These are phyloP conservation scores for Antidorcas marsupialis DNA, from an alignment of 2,113 vertebrate genomes.

Conservation along the genomic window DNA sequence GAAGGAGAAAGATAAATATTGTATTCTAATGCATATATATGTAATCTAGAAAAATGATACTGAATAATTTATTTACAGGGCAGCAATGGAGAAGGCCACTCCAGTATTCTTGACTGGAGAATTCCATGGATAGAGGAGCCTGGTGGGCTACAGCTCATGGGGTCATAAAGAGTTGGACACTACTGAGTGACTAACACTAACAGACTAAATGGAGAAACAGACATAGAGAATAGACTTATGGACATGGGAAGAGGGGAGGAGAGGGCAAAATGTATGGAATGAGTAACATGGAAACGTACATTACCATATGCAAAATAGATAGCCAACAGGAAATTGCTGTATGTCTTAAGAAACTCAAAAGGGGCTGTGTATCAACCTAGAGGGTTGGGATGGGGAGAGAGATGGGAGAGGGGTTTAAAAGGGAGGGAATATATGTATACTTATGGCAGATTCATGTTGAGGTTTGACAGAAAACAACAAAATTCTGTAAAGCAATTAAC, in stretches of 20 bases:
- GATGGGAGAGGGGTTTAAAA: not conserved
- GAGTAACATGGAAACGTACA: not conserved
- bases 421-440: not conserved
- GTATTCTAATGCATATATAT: not conserved
- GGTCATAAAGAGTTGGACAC: not conserved
- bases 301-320: not conserved
- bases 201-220: not conserved
- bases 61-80: not conserved
- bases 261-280: not conserved
- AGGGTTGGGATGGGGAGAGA: not conserved
- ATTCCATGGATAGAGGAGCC: not conserved
- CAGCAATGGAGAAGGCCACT: not conserved
- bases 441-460: not conserved
- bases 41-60: not conserved
- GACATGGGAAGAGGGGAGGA: not conserved
- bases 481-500: not conserved
- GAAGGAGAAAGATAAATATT: not conserved
- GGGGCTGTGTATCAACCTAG: not conserved
- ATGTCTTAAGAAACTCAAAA: not conserved
- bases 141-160: not conserved
- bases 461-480: not conserved
- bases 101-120: not conserved
- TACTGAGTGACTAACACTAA: not conserved
- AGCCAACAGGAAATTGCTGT: not conserved
- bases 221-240: not conserved